These are phyloP conservation scores for Probosciger aterrimus DNA, from an alignment of 2,113 vertebrate genomes.

Conservation along the genomic window DNA sequence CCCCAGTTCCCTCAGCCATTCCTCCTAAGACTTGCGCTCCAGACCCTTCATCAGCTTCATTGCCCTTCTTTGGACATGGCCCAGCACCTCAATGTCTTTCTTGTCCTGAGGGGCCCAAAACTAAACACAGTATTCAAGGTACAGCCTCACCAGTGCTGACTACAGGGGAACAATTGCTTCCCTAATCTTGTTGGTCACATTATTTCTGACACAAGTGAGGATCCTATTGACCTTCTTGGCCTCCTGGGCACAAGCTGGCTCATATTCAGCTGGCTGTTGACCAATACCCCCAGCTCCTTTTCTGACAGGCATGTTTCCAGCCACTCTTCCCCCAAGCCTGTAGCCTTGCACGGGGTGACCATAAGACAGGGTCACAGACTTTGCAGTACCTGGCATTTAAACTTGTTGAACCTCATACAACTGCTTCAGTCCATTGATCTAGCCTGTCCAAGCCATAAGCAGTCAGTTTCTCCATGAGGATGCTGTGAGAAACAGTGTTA, in stretches of 20 bases:
- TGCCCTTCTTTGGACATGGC: rapidly evolving
- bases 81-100: background rate
- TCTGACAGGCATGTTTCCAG: too few relatives aligned
- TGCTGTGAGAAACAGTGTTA: too few relatives aligned
- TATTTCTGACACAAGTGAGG: too few relatives aligned
- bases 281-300: too few relatives aligned
- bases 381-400: background rate
- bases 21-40: background rate
- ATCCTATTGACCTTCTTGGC: too few relatives aligned
- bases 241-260: too few relatives aligned
- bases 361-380: too few relatives aligned
- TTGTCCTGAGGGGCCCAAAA: background rate
- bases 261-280: too few relatives aligned
- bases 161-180: background rate
- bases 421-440: background rate
- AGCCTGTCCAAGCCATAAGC: background rate
- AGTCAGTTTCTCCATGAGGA: background rate
- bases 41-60: background rate
- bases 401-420: background rate
- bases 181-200: too few relatives aligned
- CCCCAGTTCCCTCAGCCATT: background rate
- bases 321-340: too few relatives aligned
- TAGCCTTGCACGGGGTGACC: too few relatives aligned
- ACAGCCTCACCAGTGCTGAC: background rate
- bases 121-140: rapidly evolving